Evolutionary conservation across 2,113 vertebrate species (phyloP), one percentile per base, ranked within the genome.

Genomic region (Pandion haliaetus): DNA sequence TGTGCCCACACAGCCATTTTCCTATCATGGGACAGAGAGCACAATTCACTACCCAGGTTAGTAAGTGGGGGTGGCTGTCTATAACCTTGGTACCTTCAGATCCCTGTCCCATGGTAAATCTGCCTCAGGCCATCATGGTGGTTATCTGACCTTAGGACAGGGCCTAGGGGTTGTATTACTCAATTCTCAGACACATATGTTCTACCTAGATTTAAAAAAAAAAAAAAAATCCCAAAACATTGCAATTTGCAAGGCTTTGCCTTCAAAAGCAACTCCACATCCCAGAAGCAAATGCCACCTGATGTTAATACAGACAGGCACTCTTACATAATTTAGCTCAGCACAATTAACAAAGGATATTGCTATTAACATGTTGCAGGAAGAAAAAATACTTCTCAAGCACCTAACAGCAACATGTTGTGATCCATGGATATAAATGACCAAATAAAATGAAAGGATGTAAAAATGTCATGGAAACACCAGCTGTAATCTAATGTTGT

Each of bases 381-480:
- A 90, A 81, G 63, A 72, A 89, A 94, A 93, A 87, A 10, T 57
- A 65, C 58, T 96, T 95, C 58, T 58, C 96, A 80, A 87, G 82
- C 70, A 72, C 71, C 71, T 93, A 93, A 74, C 19, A 95, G 54
- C 86, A 96, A 82, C 83, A 45, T 47, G 78, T 85, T 95, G 93
- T 71, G 90, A 96, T 92, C 91, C n/a, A 17, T 42, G 83, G 93
- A 94, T 97, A 93, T 96, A 97, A 96, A 96, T 71, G 95, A 88
- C 93, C 91, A 97, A 97, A 98, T 97, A 97, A 98, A 98, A 98
- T 31, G 70, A 71, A 76, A 88, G 94, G 94, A 96, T 96, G 90
- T 96, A 95, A 97, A 98, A 97, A 96, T 17, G 93, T 97, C 96
- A 93, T n/a, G 5, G 96, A 97, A 97, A 97, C 95, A 96, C 85